Conservation (phyloP, 2,888 invertebrate species). For the Andrena flavipes region DNA sequence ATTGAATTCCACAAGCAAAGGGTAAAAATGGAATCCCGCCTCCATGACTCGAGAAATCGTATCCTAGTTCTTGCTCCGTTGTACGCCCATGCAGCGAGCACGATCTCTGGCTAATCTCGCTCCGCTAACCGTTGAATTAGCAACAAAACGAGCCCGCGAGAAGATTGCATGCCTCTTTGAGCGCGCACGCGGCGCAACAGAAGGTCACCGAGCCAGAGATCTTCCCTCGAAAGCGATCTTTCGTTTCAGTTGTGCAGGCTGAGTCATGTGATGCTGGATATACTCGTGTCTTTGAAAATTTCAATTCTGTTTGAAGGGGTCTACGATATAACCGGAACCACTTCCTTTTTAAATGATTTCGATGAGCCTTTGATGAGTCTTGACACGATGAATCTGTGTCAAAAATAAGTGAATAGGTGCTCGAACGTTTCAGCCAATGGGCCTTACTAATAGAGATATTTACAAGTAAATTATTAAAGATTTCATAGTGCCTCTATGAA, state of each 20-base stretch:
- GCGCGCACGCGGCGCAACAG: slow-evolving; percentile 42
- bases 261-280: no score
- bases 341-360: no score
- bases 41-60: slow-evolving; percentile 62
- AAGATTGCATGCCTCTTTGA: slow-evolving; percentile 67
- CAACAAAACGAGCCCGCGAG: slow-evolving; percentile 66
- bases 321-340: no score
- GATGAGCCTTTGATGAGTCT: no score
- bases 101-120: slow-evolving; percentile 63
- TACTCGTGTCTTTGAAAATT: no score
- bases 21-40: slow-evolving; percentile 48
- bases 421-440: no score
- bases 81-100: slow-evolving; percentile 28
- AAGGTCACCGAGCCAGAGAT: slow-evolving; percentile 64
- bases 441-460: no score
- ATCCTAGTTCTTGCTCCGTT: slow-evolving; percentile 51
- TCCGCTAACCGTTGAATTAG: slow-evolving; percentile 69
- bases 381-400: no score
- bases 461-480: no score
- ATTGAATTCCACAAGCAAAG: slow-evolving; percentile 43
- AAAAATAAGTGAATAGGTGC: no score
- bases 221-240: slow-evolving; percentile 68
- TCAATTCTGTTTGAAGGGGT: no score
- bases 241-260: slow-evolving; percentile 53
- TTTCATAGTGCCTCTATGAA: no score